A percentile compares a stretch with the other conserved stretches of the same genome.
Conservation (phyloP, 1,140 invertebrate species). For the Zophobas atratus region DNA sequence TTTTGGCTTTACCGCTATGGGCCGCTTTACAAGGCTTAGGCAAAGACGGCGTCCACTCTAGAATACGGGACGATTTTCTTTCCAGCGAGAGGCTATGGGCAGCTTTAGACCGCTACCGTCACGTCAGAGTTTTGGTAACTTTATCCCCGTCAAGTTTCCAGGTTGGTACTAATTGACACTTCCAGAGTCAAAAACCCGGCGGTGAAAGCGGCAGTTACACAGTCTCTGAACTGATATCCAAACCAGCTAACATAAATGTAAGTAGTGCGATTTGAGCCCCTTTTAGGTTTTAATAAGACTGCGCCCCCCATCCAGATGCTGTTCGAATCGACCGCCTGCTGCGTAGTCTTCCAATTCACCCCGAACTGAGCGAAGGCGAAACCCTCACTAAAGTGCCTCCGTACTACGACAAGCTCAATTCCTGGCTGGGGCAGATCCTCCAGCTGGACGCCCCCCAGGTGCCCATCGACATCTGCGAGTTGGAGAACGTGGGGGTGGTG, state of each 20-base stretch:
- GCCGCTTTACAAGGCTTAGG: conserved; percentile 83
- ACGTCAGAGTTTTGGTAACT: conserved; percentile 83
- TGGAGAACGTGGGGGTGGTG: conserved; percentile 85
- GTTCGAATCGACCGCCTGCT: conserved; percentile 87
- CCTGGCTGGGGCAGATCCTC: conserved; percentile 96
- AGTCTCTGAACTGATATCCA: conserved; percentile 76
- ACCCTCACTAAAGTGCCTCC: conserved; percentile 74
- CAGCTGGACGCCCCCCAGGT: conserved; percentile 85
- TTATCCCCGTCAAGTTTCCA: conserved; percentile 1
- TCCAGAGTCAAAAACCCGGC: conserved; percentile 79
- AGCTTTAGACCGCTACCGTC: conserved; percentile 79
- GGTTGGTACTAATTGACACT: background rate
- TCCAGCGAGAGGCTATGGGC: conserved; percentile 82
- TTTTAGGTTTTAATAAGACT: background rate
- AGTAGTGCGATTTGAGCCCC: conserved; percentile 66
- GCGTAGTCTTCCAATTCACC: conserved; percentile 92
- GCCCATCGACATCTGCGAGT: conserved; percentile 85
- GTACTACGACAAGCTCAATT: conserved; percentile 94
- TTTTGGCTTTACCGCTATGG: conserved; percentile 89
- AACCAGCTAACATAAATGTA: conserved; percentile 75
- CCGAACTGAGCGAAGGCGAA: conserved; percentile 71
- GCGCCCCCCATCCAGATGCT: conserved; percentile 73
- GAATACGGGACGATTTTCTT: conserved; percentile 83
- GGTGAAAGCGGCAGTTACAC: conserved; percentile 78
- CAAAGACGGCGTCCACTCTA: conserved; percentile 81